A percentile compares a stretch with the other conserved stretches of the same genome.
phyloP scores from a whole-genome alignment of 2,888 invertebrate species.

The Zelleria hepariella region DNA sequence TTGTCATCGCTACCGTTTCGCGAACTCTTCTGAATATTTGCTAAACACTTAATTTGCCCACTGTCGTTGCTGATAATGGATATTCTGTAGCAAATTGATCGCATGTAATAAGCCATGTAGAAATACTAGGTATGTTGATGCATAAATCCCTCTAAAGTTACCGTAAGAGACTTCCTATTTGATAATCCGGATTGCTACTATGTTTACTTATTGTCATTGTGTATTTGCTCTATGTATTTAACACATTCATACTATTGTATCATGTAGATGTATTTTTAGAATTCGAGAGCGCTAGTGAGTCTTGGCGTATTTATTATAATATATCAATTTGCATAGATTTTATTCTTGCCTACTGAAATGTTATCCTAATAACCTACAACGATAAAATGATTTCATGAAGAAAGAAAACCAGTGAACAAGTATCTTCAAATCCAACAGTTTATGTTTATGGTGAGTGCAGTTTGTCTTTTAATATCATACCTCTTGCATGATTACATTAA shows the following conservation, averaged over 20 bases:
- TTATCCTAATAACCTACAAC: conserved; percentile 8
- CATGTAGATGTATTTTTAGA: conserved; percentile 66
- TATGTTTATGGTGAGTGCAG: background rate
- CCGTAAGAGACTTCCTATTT: conserved; percentile 12
- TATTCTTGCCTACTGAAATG: conserved; percentile 11
- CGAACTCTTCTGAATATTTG: background rate
- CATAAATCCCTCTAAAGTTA: background rate
- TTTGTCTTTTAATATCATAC: background rate
- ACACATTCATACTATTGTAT: conserved; percentile 63
- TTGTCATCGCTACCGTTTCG: background rate
- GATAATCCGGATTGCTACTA: conserved; percentile 50
- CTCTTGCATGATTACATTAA: background rate
- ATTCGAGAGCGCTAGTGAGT: conserved; percentile 47
- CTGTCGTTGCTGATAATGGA: background rate
- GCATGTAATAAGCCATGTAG: background rate
- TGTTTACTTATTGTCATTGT: conserved; percentile 49
- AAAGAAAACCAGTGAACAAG: background rate
- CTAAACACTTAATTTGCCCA: background rate
- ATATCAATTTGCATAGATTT: conserved; percentile 3
- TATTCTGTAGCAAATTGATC: background rate
- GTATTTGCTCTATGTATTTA: conserved; percentile 41
- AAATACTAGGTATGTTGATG: no score
- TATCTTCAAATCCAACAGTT: background rate
- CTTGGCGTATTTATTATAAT: conserved; percentile 31
- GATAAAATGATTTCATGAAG: background rate